Conservation (phyloP, 2,888 invertebrate genomes). For the Monopis laevigella region DNA sequence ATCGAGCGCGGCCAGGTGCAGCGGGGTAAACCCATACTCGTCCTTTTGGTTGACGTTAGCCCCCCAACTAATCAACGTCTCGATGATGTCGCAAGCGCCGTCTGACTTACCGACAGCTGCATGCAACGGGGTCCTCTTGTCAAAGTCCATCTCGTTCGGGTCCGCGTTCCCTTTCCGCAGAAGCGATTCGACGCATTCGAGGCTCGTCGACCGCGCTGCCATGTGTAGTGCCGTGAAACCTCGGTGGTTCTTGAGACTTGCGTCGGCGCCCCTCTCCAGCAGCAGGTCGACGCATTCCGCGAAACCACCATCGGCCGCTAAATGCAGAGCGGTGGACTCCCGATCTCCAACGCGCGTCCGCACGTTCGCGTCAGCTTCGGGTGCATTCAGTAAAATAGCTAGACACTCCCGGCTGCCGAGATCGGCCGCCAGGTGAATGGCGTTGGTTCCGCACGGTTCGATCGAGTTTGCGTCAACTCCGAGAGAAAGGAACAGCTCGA, state of each 20-base stretch:
- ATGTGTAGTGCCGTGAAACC: constrained; percentile 88
- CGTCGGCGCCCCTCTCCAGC: constrained; percentile 78
- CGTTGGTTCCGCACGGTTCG: constrained; percentile 79
- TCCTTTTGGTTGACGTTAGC: constrained; percentile 87
- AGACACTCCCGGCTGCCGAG: constrained; percentile 81
- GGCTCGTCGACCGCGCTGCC: constrained; percentile 81
- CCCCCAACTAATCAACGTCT: constrained; percentile 80
- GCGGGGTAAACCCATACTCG: constrained; percentile 85
- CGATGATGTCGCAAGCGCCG: constrained; percentile 81
- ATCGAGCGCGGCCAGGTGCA: constrained; percentile 87
- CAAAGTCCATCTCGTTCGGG: constrained; percentile 82
- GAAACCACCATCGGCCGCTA: constrained; percentile 90
- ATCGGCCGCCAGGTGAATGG: constrained; percentile 84
- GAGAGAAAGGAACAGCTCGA: constrained; percentile 77
- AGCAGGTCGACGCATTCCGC: constrained; percentile 81
- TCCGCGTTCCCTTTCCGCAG: constrained; percentile 79
- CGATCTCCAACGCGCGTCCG: constrained; percentile 75
- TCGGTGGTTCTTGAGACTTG: constrained; percentile 77
- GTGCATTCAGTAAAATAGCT: constrained; percentile 76
- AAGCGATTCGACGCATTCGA: constrained; percentile 83
- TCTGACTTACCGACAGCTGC: constrained; percentile 87
- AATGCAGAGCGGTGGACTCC: constrained; percentile 81
- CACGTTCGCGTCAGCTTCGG: constrained; percentile 75
- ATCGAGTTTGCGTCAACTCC: constrained; percentile 81
- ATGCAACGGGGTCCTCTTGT: constrained; percentile 83